Evolutionary conservation across 2,797 vertebrate genomes (phyloP).

Genomic region (Schizopygopsis pylzovi): DNA sequence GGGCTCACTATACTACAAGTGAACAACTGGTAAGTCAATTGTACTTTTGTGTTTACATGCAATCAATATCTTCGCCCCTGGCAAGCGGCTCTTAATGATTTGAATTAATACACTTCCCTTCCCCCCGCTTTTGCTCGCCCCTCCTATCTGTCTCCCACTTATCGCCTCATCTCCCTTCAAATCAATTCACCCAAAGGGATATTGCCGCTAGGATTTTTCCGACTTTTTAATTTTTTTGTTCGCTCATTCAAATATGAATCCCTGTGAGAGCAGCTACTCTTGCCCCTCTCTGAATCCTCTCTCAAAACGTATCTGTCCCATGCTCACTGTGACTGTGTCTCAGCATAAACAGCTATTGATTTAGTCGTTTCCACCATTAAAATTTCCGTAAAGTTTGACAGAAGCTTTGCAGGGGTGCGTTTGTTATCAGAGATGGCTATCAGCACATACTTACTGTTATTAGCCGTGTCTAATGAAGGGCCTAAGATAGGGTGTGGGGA

Average conservation of each 20-base stretch:
- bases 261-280: conserved; percentile 69
- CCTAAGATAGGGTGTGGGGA: conserved; percentile 78
- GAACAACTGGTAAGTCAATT: conserved; percentile 83
- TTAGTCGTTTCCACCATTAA: neutral
- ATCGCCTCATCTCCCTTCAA: conserved; percentile 71
- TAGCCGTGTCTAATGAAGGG: conserved; percentile 90
- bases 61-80: conserved; percentile 72
- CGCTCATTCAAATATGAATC: conserved; percentile 66
- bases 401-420: conserved; percentile 65
- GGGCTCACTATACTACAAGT: conserved; percentile 99
- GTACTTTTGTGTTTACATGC: conserved; percentile 73
- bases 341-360: conserved; percentile 24
- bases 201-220: conserved; percentile 74
- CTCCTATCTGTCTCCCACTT: conserved; percentile 63
- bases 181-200: conserved; percentile 78
- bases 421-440: conserved; percentile 78
- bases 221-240: conserved; percentile 54
- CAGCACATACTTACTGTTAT: conserved; percentile 81
- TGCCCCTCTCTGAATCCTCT: neutral
- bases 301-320: neutral
- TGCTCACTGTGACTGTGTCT: neutral
- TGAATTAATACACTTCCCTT: conserved; percentile 77
- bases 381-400: conserved; percentile 61
- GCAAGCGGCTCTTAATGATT: conserved; percentile 79
- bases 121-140: conserved; percentile 56